These are phyloP conservation scores for Lymantria monacha DNA, from an alignment of 2,888 invertebrate species.

Conservation along the genomic window DNA sequence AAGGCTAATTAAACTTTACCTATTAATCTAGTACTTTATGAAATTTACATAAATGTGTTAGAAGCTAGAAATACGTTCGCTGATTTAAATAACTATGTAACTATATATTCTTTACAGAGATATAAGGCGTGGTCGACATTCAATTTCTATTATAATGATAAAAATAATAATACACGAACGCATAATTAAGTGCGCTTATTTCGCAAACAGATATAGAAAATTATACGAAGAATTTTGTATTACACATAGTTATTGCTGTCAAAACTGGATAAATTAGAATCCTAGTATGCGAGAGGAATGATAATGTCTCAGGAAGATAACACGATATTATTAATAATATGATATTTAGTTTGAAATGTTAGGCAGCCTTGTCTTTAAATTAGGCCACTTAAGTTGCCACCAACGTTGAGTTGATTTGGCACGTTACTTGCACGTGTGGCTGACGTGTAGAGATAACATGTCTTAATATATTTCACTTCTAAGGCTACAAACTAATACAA, in stretches of 20 bases:
- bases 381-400: slow-evolving; percentile 26
- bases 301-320: not conserved
- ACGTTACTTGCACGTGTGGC: slow-evolving; percentile 13
- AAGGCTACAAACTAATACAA: not conserved
- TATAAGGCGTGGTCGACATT: too few relatives aligned
- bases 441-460: slow-evolving; percentile 9
- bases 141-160: too few relatives aligned
- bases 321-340: not conserved
- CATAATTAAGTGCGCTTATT: too few relatives aligned
- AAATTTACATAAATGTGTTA: slow-evolving; percentile 4
- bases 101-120: not conserved
- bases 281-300: too few relatives aligned
- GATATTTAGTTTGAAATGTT: slow-evolving; percentile 15
- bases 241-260: too few relatives aligned
- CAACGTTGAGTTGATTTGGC: slow-evolving; percentile 26
- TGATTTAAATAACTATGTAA: slow-evolving; percentile 1
- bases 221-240: too few relatives aligned
- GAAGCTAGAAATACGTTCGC: not conserved
- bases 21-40: slow-evolving; percentile 32
- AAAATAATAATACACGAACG: too few relatives aligned
- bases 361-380: slow-evolving; percentile 26
- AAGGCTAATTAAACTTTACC: slow-evolving; percentile 35
- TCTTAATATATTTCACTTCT: not conserved
- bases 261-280: too few relatives aligned
- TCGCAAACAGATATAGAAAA: too few relatives aligned